phyloP scores from a whole-genome alignment of 2,888 invertebrate species.

The Sicus ferrugineus region DNA sequence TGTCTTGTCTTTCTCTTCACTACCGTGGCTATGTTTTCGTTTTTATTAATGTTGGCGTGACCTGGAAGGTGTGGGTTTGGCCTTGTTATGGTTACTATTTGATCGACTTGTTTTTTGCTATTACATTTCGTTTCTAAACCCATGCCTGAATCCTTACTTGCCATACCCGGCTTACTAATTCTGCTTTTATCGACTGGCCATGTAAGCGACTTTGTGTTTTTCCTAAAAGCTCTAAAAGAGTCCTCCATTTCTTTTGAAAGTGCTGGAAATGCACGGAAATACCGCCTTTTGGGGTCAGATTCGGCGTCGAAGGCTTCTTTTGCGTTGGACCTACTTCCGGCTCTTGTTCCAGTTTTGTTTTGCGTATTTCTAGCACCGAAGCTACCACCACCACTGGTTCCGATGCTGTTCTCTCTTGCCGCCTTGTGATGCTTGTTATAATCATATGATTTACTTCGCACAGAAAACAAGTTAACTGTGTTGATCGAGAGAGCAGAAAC shows the following conservation, averaged over 20 bases:
- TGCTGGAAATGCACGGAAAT: conserved; percentile 81
- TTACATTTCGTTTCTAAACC: neutral
- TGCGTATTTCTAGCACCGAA: conserved; percentile 1
- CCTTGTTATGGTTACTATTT: conserved; percentile 11
- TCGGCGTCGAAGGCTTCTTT: conserved; percentile 35
- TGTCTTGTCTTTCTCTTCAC: conserved; percentile 56
- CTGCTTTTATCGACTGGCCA: conserved; percentile 54
- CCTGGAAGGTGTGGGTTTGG: neutral
- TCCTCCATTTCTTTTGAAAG: conserved; percentile 67
- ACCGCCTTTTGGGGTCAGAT: conserved; percentile 74
- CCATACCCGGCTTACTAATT: conserved; percentile 49
- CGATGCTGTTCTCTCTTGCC: conserved; percentile 3
- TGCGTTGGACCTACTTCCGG: neutral
- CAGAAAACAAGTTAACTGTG: conserved; percentile 5
- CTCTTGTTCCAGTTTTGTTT: neutral
- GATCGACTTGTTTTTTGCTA: neutral
- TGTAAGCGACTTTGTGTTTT: conserved; percentile 52
- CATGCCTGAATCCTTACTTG: conserved; percentile 47
- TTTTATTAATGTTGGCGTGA: conserved; percentile 19
- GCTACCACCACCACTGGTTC: neutral
- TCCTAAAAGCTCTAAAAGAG: conserved; percentile 49
- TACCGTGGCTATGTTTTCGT: conserved; percentile 39
- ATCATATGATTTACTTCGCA: conserved; percentile 17
- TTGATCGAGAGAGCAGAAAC: conserved; percentile 29
- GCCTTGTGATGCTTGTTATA: conserved; percentile 33